These are phyloP conservation scores for Drosophila punjabiensis DNA, from an alignment of 1,140 invertebrate species.

Conservation along the genomic window DNA sequence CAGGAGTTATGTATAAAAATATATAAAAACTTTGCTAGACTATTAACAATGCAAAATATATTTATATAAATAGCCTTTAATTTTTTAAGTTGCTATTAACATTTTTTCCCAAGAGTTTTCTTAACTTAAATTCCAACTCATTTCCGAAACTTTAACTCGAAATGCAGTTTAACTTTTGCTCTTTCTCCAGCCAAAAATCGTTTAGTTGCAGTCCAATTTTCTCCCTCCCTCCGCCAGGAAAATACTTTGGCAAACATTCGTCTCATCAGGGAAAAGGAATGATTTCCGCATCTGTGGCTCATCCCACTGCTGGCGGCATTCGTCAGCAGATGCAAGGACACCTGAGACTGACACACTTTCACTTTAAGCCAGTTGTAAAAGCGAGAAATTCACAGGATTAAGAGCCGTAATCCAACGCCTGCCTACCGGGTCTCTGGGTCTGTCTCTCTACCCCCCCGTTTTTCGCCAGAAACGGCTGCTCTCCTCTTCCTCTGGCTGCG, in stretches of 20 bases:
- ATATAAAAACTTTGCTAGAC: background rate
- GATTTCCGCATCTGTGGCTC: conserved; percentile 37
- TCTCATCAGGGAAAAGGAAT: conserved; percentile 24
- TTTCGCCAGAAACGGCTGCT: background rate
- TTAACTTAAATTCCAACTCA: background rate
- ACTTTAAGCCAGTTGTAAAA: conserved; percentile 54
- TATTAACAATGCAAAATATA: no score
- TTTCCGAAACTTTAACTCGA: no score
- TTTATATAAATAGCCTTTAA: no score
- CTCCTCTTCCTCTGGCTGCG: background rate
- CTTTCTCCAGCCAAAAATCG: background rate
- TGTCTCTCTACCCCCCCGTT: no score
- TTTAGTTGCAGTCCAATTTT: conserved; percentile 8
- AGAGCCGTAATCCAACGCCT: conserved; percentile 51
- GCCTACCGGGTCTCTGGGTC: conserved; percentile 5
- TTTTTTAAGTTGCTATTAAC: no score
- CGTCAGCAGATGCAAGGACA: conserved; percentile 50
- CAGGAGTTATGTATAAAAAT: background rate
- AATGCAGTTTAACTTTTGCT: background rate
- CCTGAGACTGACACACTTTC: conserved; percentile 54
- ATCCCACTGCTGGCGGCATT: conserved; percentile 17
- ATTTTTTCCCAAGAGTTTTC: no score
- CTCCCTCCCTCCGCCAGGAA: background rate
- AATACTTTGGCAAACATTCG: conserved; percentile 19
- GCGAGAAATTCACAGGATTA: conserved; percentile 55